Evolutionary conservation across 2,113 vertebrate species (phyloP), one percentile per base, ranked within the genome.

Genomic region (Caloenas nicobarica): DNA sequence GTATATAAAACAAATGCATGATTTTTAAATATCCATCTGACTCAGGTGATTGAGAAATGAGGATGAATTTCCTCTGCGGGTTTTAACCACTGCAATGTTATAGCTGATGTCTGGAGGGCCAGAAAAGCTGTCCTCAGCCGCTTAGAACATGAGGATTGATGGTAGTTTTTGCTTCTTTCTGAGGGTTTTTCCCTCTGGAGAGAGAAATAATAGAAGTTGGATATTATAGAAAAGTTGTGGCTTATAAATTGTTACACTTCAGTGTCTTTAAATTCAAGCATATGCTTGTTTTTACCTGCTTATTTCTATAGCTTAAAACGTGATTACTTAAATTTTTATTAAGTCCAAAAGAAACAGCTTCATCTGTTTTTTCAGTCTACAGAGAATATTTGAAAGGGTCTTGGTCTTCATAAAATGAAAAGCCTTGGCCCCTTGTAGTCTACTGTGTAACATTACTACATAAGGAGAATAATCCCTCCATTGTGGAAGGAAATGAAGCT

Each of bases 21-120:
- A 26, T 60, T 95, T 93, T 95, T 68, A 71, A 86, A 88, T 93
- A 71, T 29, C 72, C 46, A 13, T 81, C 76, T 50, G 42, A 86
- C 89, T 72, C 33, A 25, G 51, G 46, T 22, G 71, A 64, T 3
- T 91, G 69, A 88, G 83, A 81, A 86, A 64, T 13, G 51, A 70
- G 48, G 51, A 81, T 56, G 31, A 70, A 91, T 48, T 81, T 96
- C 40, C 24, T 86, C 40, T 78, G 34, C 1, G 9, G 80, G 46
- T 80, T 86, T 83, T 78, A 88, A 74, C 33, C 48, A 84, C 21
- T 33, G 5, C 28, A 38, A 0, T 60, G 34, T 74, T 18, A 11
- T 34, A 64, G 56, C 62, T 77, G 82, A 16, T 81, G 68, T 31
- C 73, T 71, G 42, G 13, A 46, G 73, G 36, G 28, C 28, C 28